These are phyloP conservation scores for Hydrochoerus hydrochaeris DNA, from an alignment of 2,113 vertebrate species.

Conservation along the genomic window DNA sequence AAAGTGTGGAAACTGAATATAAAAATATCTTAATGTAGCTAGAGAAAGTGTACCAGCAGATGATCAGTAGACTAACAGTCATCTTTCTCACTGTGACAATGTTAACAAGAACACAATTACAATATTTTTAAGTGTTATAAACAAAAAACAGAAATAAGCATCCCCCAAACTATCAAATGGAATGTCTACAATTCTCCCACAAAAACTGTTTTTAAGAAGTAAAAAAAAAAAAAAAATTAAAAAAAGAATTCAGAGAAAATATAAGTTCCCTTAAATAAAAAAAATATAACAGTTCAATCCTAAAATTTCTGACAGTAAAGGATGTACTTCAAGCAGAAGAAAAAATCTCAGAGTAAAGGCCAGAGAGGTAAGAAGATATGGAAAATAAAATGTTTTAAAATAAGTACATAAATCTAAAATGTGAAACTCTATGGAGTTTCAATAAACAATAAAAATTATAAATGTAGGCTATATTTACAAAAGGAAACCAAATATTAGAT, in stretches of 20 bases:
- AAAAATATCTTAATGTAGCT: not conserved
- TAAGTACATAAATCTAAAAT: not conserved
- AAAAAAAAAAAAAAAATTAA: too few species aligned
- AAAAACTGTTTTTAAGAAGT: not conserved
- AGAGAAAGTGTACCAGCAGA: not conserved
- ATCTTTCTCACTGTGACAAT: not conserved
- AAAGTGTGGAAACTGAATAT: not conserved
- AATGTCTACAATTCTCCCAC: not conserved
- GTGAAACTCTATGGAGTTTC: not conserved
- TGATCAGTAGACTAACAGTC: not conserved
- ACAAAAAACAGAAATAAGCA: not conserved
- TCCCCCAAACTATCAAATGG: not conserved
- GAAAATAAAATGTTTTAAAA: slow-evolving; percentile 1
- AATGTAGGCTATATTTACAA: not conserved
- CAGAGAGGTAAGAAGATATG: not conserved
- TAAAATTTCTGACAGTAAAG: slow-evolving; percentile 10
- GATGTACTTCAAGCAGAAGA: not conserved
- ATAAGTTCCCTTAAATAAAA: not conserved
- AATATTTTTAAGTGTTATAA: not conserved
- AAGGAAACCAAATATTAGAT: not conserved
- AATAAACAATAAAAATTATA: not conserved
- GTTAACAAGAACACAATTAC: not conserved
- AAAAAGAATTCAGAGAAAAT: not conserved
- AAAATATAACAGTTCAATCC: not conserved
- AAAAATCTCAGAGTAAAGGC: not conserved